Evolutionary conservation across 2,113 vertebrate genomes (phyloP).

Genomic region (Trochalopteron elliotii): DNA sequence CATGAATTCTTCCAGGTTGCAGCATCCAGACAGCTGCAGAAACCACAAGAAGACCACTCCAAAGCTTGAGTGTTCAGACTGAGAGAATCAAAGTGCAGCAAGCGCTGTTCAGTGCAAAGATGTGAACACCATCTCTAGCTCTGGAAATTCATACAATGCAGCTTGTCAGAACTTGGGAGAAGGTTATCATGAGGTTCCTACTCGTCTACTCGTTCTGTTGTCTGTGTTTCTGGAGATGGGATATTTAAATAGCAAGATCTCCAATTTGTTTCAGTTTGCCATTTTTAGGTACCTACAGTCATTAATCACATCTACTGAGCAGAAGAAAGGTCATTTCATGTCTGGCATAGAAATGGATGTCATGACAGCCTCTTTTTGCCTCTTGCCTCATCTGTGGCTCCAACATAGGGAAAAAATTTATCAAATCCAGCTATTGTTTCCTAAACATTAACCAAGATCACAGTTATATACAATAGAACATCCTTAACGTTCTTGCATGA

Average conservation of each 20-base stretch:
- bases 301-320: background rate
- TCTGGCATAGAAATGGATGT: background rate
- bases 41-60: background rate
- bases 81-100: background rate
- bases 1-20: background rate
- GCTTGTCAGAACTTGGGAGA: background rate
- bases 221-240: background rate
- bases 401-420: background rate
- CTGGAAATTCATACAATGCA: background rate
- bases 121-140: background rate
- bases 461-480: background rate
- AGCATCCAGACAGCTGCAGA: background rate
- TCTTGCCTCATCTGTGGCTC: background rate
- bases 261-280: background rate
- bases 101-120: background rate
- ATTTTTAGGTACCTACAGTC: background rate
- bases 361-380: background rate
- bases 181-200: background rate
- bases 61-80: background rate
- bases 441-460: background rate
- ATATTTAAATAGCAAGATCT: background rate
- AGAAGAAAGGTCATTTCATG: background rate
- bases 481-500: background rate
- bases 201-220: background rate
- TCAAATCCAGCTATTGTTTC: background rate